Conservation (phyloP, 2,113 vertebrate genomes). For the Vulpes lagopus region DNA sequence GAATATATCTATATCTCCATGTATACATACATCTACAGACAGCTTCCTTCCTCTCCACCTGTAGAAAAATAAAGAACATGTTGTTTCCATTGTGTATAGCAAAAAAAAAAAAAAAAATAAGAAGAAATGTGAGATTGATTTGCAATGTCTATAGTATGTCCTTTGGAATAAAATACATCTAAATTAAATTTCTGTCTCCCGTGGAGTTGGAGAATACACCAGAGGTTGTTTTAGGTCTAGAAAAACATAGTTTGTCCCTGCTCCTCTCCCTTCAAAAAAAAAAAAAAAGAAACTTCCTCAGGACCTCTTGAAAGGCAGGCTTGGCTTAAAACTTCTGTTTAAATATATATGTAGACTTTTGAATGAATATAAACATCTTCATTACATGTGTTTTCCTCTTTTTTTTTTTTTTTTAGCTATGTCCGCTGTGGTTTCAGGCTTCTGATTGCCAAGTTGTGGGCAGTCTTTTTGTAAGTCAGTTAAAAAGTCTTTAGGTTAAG, state of each 20-base stretch:
- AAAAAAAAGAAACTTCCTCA: neutral
- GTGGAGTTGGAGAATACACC: neutral
- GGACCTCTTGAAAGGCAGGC: neutral
- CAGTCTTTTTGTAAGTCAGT: slow-evolving; percentile 68
- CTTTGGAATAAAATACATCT: slow-evolving; percentile 35
- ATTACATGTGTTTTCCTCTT: slow-evolving; percentile 29
- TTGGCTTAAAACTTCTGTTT: neutral
- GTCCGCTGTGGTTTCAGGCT: slow-evolving; percentile 1
- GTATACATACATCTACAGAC: neutral
- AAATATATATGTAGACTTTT: slow-evolving; percentile 3
- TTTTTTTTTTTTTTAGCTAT: neutral
- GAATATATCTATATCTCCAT: neutral
- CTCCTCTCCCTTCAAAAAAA: neutral
- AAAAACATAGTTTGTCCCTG: neutral
- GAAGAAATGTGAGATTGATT: neutral
- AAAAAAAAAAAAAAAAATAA: neutral
- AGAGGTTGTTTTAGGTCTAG: neutral
- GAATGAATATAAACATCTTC: slow-evolving; percentile 46
- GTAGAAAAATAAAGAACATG: neutral
- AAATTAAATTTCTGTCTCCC: neutral
- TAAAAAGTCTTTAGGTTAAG: slow-evolving; percentile 56
- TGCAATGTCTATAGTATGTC: neutral
- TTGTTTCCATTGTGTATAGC: neutral
- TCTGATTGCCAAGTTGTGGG: slow-evolving; percentile 34
- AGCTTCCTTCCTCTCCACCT: neutral